phyloP scores from a whole-genome alignment of 2,113 vertebrate species.

The Asarcornis scutulata region DNA sequence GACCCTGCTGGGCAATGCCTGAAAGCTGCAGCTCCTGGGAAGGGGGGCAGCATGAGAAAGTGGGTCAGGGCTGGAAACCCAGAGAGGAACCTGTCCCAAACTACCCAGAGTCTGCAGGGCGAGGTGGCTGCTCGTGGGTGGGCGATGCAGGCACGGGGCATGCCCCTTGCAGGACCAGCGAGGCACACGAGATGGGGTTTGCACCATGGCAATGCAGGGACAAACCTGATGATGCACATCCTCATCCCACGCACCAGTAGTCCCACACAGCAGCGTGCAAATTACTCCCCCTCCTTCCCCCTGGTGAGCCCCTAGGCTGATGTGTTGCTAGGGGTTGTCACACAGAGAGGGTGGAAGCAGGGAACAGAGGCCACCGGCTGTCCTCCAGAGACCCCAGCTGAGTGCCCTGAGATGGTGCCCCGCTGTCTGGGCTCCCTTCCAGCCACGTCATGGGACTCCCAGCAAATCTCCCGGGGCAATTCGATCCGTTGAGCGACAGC shows the following conservation, averaged over 20 bases:
- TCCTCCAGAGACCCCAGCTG: neutral
- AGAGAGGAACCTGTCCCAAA: neutral
- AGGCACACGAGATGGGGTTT: rapidly evolving
- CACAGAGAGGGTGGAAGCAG: neutral
- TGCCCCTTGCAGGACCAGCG: rapidly evolving
- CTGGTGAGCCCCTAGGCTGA: rapidly evolving
- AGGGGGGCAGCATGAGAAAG: neutral
- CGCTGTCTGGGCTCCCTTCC: conserved; percentile 43
- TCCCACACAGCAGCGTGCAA: rapidly evolving
- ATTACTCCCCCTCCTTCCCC: too few species aligned
- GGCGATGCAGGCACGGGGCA: neutral
- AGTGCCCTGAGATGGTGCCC: neutral
- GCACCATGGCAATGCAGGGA: neutral
- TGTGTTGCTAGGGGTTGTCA: neutral
- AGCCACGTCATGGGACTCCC: conserved; percentile 58
- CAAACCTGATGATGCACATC: rapidly evolving
- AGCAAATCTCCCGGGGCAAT: conserved; percentile 54
- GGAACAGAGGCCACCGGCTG: conserved; percentile 33
- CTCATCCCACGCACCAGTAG: rapidly evolving
- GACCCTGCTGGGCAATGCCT: neutral
- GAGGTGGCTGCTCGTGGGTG: rapidly evolving
- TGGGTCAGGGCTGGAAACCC: neutral
- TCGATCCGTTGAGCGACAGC: neutral
- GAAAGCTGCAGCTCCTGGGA: neutral
- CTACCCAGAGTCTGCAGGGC: neutral